Conservation (phyloP, 2,797 vertebrate genomes). For the Erethizon dorsatum region DNA sequence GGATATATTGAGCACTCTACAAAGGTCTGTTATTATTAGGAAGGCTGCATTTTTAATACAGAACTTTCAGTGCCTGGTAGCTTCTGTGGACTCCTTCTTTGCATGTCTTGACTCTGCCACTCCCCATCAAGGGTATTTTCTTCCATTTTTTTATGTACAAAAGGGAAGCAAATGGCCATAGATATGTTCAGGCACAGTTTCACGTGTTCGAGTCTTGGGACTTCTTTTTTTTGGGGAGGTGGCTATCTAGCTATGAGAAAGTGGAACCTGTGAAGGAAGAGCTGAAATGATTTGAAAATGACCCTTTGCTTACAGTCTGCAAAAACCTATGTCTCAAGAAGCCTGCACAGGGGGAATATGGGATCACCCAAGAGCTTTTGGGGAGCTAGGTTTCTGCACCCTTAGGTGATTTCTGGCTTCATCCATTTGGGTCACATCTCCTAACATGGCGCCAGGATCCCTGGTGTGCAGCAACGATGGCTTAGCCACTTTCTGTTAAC, state of each 20-base stretch:
- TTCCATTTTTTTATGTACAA: not conserved
- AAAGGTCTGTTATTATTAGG: fast-evolving
- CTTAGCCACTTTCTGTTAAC: fast-evolving
- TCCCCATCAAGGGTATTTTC: not conserved
- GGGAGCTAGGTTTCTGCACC: too few relatives aligned
- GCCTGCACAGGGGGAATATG: fast-evolving
- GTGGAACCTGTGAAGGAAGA: fast-evolving
- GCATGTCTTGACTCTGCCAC: not conserved
- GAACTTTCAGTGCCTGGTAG: not conserved
- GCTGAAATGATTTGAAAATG: not conserved
- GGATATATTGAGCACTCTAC: fast-evolving
- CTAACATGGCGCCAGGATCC: fast-evolving
- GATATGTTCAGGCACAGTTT: too few relatives aligned
- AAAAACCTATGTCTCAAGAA: not conserved
- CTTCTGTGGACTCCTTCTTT: too few relatives aligned
- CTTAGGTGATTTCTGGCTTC: too few relatives aligned
- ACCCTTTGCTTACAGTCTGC: fast-evolving
- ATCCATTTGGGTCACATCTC: not conserved
- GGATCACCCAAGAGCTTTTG: not conserved
- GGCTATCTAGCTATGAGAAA: not conserved
- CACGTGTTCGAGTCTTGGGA: fast-evolving
- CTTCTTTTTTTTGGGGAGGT: not conserved
- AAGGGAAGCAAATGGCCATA: not conserved
- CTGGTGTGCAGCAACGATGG: fast-evolving
- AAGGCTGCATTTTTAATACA: not conserved